A percentile compares a stretch with the other conserved stretches of the same genome.
phyloP scores from a whole-genome alignment of 2,797 vertebrate species.

The Euthynnus affinis region DNA sequence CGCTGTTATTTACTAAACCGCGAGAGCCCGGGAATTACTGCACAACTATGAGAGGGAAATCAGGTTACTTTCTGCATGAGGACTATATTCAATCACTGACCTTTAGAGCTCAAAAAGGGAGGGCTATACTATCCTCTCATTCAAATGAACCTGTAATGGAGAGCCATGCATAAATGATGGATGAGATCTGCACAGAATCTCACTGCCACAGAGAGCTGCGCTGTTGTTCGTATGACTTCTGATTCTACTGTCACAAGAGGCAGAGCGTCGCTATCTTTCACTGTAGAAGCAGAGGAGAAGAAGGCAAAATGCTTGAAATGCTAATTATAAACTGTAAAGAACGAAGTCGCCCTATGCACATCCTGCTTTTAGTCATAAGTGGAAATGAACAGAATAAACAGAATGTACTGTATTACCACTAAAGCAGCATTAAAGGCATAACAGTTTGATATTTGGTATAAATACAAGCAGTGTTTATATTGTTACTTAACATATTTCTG shows the following conservation, averaged over 20 bases:
- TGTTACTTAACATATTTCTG: too few species aligned
- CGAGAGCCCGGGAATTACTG: constrained; percentile 46
- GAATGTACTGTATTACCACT: too few species aligned
- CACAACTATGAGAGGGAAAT: constrained; percentile 65
- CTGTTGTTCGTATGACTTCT: constrained; percentile 43
- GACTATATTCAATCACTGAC: constrained; percentile 83
- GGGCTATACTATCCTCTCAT: constrained; percentile 67
- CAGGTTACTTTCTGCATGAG: constrained; percentile 73
- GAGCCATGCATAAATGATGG: constrained; percentile 82
- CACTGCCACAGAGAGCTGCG: constrained; percentile 47
- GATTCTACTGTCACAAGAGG: constrained; percentile 43
- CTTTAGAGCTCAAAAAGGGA: constrained; percentile 72
- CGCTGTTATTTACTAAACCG: constrained; percentile 60
- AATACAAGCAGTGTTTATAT: too few species aligned
- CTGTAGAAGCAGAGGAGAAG: not conserved
- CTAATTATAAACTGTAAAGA: not conserved
- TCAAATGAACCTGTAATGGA: constrained; percentile 83
- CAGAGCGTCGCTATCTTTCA: constrained; percentile 27
- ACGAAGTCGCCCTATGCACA: too few species aligned
- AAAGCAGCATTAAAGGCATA: not conserved
- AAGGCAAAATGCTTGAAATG: not conserved
- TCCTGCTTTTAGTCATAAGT: too few species aligned
- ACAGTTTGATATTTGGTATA: too few species aligned
- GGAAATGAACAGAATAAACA: too few species aligned
- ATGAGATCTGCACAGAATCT: constrained; percentile 73